phyloP scores from a whole-genome alignment of 2,797 vertebrate genomes.

The Esox lucius region DNA sequence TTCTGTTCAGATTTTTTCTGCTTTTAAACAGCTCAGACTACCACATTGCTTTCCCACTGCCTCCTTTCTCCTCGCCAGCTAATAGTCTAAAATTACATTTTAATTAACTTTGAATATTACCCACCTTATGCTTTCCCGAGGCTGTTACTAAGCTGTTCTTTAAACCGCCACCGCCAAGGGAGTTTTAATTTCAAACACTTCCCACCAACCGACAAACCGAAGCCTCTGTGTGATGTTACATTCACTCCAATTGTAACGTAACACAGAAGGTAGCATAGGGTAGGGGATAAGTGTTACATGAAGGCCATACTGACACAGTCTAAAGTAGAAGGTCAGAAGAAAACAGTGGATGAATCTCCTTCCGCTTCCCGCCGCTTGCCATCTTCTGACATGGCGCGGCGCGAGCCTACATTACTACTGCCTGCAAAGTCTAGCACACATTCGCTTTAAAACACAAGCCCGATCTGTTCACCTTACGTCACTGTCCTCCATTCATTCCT shows the following conservation, averaged over 20 bases:
- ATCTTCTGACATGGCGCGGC: background rate
- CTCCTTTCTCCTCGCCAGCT: background rate
- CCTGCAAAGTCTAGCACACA: background rate
- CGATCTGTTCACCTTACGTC: background rate
- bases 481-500: background rate
- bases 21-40: background rate
- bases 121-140: constrained; percentile 14
- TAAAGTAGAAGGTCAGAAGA: background rate
- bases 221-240: constrained; percentile 2
- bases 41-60: background rate
- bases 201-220: background rate
- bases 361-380: background rate
- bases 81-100: constrained; percentile 21
- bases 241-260: background rate
- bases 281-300: background rate
- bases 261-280: background rate
- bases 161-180: background rate
- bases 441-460: background rate
- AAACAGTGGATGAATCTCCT: background rate
- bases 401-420: background rate
- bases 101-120: constrained; percentile 30
- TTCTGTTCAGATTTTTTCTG: background rate
- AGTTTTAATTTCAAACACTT: constrained; percentile 7
- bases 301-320: background rate
- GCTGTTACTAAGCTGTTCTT: constrained; percentile 6